Conservation (phyloP, 2,888 invertebrate species). For the Chouioia cunea region DNA sequence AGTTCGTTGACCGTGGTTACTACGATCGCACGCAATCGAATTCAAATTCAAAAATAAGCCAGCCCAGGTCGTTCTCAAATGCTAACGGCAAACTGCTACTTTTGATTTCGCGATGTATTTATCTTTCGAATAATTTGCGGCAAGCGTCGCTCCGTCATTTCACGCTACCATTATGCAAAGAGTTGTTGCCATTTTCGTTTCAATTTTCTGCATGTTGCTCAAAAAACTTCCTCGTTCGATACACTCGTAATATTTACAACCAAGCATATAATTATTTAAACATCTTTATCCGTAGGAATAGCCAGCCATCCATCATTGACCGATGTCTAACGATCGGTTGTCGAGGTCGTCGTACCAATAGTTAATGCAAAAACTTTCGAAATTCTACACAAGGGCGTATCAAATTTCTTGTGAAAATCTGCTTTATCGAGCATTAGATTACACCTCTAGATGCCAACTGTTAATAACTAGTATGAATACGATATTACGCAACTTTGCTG, state of each 20-base stretch:
- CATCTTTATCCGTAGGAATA: conserved; percentile 27
- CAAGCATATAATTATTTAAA: conserved; percentile 5
- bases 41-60: too few relatives aligned
- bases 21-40: too few relatives aligned
- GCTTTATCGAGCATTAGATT: background rate
- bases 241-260: background rate
- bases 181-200: background rate
- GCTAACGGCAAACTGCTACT: too few relatives aligned
- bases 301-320: conserved; percentile 3
- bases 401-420: background rate
- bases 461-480: background rate
- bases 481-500: background rate
- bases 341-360: conserved; percentile 26
- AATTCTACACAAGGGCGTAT: background rate
- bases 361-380: conserved; percentile 13
- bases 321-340: background rate
- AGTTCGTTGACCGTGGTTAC: too few relatives aligned
- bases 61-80: too few relatives aligned
- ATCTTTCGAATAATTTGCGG: background rate
- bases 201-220: background rate
- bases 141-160: background rate
- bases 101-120: too few relatives aligned
- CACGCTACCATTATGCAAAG: background rate
- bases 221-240: background rate
- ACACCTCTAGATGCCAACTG: background rate